These are phyloP conservation scores for Lepus europaeus DNA, from an alignment of 2,113 vertebrate genomes.

Conservation along the genomic window DNA sequence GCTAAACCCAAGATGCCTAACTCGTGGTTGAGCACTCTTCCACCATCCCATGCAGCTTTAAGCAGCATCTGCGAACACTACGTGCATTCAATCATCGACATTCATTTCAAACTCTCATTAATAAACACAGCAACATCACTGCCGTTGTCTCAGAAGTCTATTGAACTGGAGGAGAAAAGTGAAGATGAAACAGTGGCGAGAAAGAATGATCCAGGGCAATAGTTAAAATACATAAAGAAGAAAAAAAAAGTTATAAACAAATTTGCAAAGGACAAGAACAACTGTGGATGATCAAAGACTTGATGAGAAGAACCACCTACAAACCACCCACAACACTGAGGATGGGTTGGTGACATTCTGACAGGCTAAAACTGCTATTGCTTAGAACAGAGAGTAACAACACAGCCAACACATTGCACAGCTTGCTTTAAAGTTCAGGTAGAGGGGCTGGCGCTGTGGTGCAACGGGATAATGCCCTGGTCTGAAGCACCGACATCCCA, in stretches of 20 bases:
- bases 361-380: too few species aligned
- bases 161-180: constrained; percentile 64
- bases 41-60: background rate
- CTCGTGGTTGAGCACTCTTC: background rate
- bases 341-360: background rate
- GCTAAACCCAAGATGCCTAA: background rate
- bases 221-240: constrained; percentile 66
- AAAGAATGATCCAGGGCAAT: background rate
- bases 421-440: background rate
- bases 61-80: background rate
- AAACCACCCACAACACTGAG: background rate
- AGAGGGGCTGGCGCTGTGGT: too few species aligned
- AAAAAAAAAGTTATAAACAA: constrained; percentile 11
- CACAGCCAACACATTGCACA: background rate
- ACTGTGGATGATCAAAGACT: background rate
- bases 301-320: background rate
- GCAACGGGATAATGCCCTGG: too few species aligned
- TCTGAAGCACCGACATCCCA: too few species aligned
- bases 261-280: constrained; percentile 31
- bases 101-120: constrained; percentile 49
- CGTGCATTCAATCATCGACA: constrained; percentile 25
- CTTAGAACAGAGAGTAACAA: background rate
- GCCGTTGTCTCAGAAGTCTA: constrained; percentile 45
- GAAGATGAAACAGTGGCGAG: constrained; percentile 51
- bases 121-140: constrained; percentile 51